These are phyloP conservation scores for Heterocephalus glaber DNA, from an alignment of 2,113 vertebrate genomes.

Conservation along the genomic window DNA sequence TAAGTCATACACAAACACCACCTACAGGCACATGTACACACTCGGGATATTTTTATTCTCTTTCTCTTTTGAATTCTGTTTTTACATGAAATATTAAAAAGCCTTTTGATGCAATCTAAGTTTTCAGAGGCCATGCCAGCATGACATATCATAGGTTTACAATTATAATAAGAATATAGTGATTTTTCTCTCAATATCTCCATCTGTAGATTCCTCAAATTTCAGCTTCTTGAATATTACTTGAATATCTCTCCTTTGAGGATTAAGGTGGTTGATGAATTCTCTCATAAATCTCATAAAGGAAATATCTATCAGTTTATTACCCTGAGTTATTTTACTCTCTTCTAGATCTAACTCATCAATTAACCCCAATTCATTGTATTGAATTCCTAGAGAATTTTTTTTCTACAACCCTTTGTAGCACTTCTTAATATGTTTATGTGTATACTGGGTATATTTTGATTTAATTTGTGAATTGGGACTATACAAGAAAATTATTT, in stretches of 20 bases:
- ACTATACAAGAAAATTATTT: background rate
- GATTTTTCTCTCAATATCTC: background rate
- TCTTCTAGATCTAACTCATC: background rate
- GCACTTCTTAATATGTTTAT: background rate
- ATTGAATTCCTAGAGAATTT: background rate
- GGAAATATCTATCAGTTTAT: background rate
- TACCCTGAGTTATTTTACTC: background rate
- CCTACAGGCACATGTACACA: background rate
- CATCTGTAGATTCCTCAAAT: background rate
- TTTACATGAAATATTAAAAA: background rate
- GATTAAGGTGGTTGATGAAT: background rate
- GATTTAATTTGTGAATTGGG: background rate
- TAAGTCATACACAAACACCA: background rate
- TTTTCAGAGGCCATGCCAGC: background rate
- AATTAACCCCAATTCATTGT: background rate
- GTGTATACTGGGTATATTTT: background rate
- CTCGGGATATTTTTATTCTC: no score
- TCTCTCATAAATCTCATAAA: background rate
- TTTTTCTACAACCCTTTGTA: background rate
- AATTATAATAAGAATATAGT: background rate
- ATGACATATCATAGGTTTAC: background rate
- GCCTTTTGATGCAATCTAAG: background rate
- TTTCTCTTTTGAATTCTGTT: background rate
- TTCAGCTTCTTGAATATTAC: background rate
- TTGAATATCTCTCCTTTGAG: background rate